Conservation (phyloP, 2,888 invertebrate species). For the Cryptus viduatorius region DNA sequence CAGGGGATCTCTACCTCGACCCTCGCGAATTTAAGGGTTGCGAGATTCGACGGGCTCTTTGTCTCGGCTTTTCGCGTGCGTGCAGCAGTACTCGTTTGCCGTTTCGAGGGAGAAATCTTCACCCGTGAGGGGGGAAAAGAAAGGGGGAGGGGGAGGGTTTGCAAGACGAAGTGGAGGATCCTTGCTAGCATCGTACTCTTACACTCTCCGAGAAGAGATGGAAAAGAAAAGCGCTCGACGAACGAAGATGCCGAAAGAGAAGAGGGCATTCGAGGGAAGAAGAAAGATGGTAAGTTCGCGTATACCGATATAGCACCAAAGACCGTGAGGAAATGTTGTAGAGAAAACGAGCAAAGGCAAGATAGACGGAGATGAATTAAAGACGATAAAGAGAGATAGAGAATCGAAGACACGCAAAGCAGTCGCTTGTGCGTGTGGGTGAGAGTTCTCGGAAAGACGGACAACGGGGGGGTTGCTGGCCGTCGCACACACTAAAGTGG, state of each 20-base stretch:
- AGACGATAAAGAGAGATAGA: constrained; percentile 59
- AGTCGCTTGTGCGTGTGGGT: constrained; percentile 5
- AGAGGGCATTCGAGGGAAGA: neutral
- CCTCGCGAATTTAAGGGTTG: constrained; percentile 75
- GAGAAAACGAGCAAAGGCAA: constrained; percentile 65
- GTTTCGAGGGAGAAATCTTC: neutral
- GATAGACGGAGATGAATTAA: constrained; percentile 51
- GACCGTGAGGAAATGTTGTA: constrained; percentile 27
- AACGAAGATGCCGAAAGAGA: constrained; percentile 36
- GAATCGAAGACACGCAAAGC: constrained; percentile 49
- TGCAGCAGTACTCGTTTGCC: constrained; percentile 30
- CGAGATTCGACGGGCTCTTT: constrained; percentile 72
- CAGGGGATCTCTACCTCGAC: constrained; percentile 50
- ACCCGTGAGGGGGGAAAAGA: neutral
- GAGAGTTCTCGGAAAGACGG: constrained; percentile 56
- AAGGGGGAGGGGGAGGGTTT: constrained; percentile 20
- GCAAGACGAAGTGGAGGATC: constrained; percentile 31
- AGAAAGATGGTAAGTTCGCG: constrained; percentile 28
- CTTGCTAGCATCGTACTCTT: constrained; percentile 1
- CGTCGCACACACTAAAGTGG: constrained; percentile 57
- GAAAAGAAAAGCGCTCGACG: constrained; percentile 46
- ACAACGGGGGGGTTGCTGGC: constrained; percentile 68
- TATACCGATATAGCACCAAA: constrained; percentile 20
- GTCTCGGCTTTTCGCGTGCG: constrained; percentile 74
- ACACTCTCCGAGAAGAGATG: neutral